Conservation (phyloP, 2,888 invertebrate species). For the Heliconius aoede region DNA sequence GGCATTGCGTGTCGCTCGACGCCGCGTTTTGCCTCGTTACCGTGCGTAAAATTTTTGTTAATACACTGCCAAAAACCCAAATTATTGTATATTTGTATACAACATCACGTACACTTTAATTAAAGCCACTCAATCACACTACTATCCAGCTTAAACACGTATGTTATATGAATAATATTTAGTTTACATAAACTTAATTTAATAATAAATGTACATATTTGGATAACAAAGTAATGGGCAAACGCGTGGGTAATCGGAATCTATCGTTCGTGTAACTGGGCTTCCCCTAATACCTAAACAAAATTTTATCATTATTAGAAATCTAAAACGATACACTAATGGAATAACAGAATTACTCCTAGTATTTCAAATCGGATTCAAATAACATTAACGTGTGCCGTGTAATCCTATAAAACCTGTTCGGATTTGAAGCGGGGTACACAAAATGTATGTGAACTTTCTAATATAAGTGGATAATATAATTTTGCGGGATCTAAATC, state of each 20-base stretch:
- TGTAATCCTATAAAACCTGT: slow-evolving; percentile 66
- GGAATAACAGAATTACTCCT: slow-evolving; percentile 52
- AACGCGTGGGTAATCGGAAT: slow-evolving; percentile 45
- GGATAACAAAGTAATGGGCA: slow-evolving; percentile 42
- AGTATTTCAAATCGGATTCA: slow-evolving; percentile 61
- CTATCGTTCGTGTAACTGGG: slow-evolving; percentile 48
- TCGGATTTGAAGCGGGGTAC: slow-evolving; percentile 55
- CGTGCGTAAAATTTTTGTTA: background rate
- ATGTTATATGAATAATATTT: slow-evolving; percentile 29
- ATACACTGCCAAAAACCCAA: background rate
- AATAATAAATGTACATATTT: slow-evolving; percentile 39
- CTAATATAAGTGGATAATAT: slow-evolving; percentile 53
- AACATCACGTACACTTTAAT: background rate
- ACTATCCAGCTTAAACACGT: background rate
- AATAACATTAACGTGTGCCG: slow-evolving; percentile 65
- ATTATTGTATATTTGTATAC: background rate
- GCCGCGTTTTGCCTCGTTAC: too few relatives aligned
- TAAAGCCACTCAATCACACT: background rate
- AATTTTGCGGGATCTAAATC: slow-evolving; percentile 61
- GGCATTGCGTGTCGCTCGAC: too few relatives aligned
- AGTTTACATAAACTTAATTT: slow-evolving; percentile 34
- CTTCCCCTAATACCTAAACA: slow-evolving; percentile 48
- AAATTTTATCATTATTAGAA: slow-evolving; percentile 54
- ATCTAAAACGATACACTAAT: slow-evolving; percentile 53
- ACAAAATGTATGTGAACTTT: slow-evolving; percentile 52